These are phyloP conservation scores for Sweltsa coloradensis DNA, from an alignment of 1,140 invertebrate species.

Conservation along the genomic window DNA sequence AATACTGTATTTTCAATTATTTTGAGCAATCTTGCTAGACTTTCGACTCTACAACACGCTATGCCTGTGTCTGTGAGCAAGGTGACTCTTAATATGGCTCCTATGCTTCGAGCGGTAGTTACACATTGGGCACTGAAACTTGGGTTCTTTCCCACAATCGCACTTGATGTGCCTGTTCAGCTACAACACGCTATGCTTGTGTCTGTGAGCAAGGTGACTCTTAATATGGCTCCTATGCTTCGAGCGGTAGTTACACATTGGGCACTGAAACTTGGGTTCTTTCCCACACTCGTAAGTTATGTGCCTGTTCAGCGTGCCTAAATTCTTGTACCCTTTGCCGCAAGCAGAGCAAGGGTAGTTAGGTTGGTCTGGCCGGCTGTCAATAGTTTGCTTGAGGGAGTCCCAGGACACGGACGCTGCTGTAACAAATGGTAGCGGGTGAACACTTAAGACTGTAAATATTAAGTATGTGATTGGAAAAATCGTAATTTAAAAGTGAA, in stretches of 20 bases:
- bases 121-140: slow-evolving; percentile 36
- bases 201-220: slow-evolving; percentile 15
- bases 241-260: slow-evolving; percentile 32
- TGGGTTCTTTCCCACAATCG: no score
- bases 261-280: slow-evolving; percentile 36
- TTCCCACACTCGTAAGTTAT: slow-evolving; percentile 40
- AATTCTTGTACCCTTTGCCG: slow-evolving; percentile 18
- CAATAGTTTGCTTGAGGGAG: no score
- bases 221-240: slow-evolving; percentile 35
- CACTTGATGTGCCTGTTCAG: no score
- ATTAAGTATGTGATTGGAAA: no score
- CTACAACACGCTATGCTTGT: neutral
- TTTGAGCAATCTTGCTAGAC: no score
- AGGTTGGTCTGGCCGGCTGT: no score
- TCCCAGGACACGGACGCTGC: no score
- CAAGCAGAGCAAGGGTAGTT: no score
- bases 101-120: slow-evolving; percentile 36
- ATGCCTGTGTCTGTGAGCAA: neutral
- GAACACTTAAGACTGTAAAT: no score
- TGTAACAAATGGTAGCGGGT: no score
- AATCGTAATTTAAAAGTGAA: no score
- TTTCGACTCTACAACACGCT: neutral
- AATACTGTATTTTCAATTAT: no score
- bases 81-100: slow-evolving; percentile 27
- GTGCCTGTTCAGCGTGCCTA: neutral